Conservation (phyloP, 2,113 vertebrate genomes). For the Eolophus roseicapilla region DNA sequence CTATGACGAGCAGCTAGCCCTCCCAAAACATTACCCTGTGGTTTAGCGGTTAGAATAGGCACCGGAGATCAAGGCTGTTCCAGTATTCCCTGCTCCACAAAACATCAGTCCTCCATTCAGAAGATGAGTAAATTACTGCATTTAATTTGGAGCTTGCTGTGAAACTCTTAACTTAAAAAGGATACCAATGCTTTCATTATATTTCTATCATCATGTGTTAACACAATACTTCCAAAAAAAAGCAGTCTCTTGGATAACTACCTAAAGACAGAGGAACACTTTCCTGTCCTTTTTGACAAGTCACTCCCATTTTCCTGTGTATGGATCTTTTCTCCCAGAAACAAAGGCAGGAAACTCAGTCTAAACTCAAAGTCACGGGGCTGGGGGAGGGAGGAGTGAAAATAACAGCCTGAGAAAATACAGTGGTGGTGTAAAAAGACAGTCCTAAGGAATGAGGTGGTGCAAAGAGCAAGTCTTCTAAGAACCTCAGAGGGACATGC, state of each 20-base stretch:
- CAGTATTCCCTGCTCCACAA: not conserved
- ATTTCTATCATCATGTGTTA: not conserved
- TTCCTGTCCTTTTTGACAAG: not conserved
- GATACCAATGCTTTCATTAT: not conserved
- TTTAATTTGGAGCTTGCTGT: slow-evolving; percentile 1
- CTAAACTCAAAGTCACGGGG: not conserved
- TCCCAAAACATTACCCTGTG: not conserved
- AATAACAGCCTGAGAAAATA: not conserved
- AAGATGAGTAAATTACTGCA: not conserved
- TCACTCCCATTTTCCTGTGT: not conserved
- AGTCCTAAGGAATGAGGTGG: not conserved
- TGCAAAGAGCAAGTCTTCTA: not conserved
- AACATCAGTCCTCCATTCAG: not conserved
- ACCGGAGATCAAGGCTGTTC: not conserved
- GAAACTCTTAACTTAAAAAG: slow-evolving; percentile 11
- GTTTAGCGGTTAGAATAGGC: not conserved
- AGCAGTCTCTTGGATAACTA: not conserved
- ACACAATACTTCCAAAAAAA: not conserved
- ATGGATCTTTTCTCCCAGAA: not conserved
- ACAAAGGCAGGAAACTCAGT: slow-evolving; percentile 17
- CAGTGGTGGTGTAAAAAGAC: not conserved
- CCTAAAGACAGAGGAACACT: not conserved
- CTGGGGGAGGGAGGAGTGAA: not conserved
- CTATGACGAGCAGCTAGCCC: not conserved
- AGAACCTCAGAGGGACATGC: not conserved